phyloP scores from a whole-genome alignment of 2,888 invertebrate genomes.

The Cryptophagus acutangulus region DNA sequence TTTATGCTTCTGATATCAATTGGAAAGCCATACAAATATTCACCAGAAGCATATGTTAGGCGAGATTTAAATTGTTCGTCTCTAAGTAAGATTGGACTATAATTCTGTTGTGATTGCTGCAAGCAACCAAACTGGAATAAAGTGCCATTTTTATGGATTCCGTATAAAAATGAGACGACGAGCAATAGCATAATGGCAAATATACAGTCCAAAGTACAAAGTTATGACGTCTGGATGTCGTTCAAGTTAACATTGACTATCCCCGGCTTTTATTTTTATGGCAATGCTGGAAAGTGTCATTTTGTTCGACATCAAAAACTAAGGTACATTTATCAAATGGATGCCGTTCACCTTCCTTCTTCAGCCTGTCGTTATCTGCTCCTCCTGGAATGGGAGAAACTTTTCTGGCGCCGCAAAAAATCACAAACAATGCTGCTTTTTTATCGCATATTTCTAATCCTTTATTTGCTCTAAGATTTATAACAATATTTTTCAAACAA shows the following conservation, averaged over 20 bases:
- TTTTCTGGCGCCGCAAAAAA: slow-evolving; percentile 14
- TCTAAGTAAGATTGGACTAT: slow-evolving; percentile 5
- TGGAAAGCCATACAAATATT: no score
- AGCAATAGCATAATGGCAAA: neutral
- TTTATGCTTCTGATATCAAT: no score
- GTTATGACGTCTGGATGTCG: slow-evolving; percentile 15
- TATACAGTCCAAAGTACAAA: slow-evolving; percentile 8
- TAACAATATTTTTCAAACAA: no score
- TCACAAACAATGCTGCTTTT: no score
- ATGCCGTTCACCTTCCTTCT: slow-evolving; percentile 7
- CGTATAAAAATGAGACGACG: slow-evolving; percentile 1
- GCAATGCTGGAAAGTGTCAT: slow-evolving; percentile 16
- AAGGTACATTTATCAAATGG: slow-evolving; percentile 17
- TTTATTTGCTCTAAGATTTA: no score
- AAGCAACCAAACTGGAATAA: neutral
- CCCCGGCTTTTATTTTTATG: slow-evolving; percentile 12
- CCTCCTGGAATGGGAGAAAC: slow-evolving; percentile 11
- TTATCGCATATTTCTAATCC: no score
- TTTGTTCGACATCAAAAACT: slow-evolving; percentile 17
- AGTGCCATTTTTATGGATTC: slow-evolving; percentile 9
- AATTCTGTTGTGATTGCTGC: slow-evolving; percentile 2
- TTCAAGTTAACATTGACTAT: slow-evolving; percentile 9
- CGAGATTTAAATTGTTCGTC: no score
- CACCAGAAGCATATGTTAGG: no score
- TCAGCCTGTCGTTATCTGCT: slow-evolving; percentile 14